Conservation (phyloP, 2,888 invertebrate species). For the Lapara coniferarum region DNA sequence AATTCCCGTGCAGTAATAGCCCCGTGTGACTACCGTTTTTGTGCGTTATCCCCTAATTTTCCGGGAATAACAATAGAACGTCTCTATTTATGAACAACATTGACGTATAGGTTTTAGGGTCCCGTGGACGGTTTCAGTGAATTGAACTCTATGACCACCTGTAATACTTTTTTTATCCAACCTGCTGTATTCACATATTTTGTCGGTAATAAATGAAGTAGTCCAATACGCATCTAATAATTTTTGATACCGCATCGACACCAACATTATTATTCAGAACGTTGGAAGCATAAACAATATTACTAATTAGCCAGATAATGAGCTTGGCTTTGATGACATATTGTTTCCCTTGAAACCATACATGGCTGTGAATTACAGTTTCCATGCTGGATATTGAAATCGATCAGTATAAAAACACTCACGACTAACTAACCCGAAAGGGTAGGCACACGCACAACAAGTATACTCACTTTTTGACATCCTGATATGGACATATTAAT, state of each 20-base stretch:
- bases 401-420: too few species aligned
- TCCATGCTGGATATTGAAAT: too few species aligned
- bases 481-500: too few species aligned
- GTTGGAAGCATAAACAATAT: conserved; percentile 7
- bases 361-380: too few species aligned
- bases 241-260: background rate
- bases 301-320: conserved; percentile 16
- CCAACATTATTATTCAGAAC: background rate
- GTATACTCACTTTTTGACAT: too few species aligned
- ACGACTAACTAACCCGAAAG: too few species aligned
- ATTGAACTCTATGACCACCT: too few species aligned
- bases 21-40: background rate
- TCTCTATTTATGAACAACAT: conserved; percentile 2
- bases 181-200: too few species aligned
- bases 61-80: background rate
- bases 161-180: too few species aligned
- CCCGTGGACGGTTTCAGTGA: too few species aligned
- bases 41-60: background rate
- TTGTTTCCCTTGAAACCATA: background rate
- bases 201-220: background rate
- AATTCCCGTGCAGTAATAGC: background rate
- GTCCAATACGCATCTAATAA: background rate
- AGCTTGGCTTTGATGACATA: conserved; percentile 5
- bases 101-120: background rate
- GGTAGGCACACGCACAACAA: too few species aligned